Conservation (phyloP, 2,888 invertebrate genomes). For the Horisme vitalbata region DNA sequence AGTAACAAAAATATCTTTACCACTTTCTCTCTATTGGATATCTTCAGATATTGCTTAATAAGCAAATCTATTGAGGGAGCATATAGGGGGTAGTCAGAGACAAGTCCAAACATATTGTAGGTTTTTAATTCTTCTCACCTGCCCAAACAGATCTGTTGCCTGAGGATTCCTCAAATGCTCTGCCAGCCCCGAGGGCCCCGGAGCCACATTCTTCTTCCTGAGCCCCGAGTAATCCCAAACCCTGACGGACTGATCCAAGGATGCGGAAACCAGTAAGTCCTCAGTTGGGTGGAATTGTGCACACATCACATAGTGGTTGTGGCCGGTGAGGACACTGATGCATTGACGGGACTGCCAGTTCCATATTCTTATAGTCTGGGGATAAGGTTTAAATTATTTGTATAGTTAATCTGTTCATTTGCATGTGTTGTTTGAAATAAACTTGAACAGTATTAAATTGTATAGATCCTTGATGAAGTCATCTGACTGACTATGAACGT, state of each 20-base stretch:
- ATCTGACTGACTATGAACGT: too few relatives aligned
- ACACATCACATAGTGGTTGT: slow-evolving; percentile 99
- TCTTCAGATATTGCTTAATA: too few relatives aligned
- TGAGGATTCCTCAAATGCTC: slow-evolving; percentile 93
- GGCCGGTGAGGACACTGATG: slow-evolving; percentile 96
- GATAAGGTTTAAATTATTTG: slow-evolving; percentile 13
- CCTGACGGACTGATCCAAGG: slow-evolving; percentile 98
- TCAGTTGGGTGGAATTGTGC: slow-evolving; percentile 98
- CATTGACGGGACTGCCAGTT: slow-evolving; percentile 99
- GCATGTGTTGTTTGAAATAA: too few relatives aligned
- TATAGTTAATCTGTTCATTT: too few relatives aligned
- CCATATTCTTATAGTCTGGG: slow-evolving; percentile 97
- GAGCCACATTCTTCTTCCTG: slow-evolving; percentile 98
- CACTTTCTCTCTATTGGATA: too few relatives aligned
- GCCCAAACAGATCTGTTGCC: slow-evolving; percentile 97
- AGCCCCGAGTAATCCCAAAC: slow-evolving; percentile 99
- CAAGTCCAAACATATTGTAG: background rate
- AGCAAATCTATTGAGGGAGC: too few relatives aligned
- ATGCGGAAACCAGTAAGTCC: slow-evolving; percentile 98
- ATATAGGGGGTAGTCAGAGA: too few relatives aligned
- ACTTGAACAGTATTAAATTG: too few relatives aligned
- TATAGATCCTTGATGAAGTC: too few relatives aligned
- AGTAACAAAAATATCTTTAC: too few relatives aligned
- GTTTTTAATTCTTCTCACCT: slow-evolving; percentile 51
- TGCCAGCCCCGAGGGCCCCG: slow-evolving; percentile 95